Conservation (phyloP, 2,113 vertebrate species). For the Antennarius striatus region DNA sequence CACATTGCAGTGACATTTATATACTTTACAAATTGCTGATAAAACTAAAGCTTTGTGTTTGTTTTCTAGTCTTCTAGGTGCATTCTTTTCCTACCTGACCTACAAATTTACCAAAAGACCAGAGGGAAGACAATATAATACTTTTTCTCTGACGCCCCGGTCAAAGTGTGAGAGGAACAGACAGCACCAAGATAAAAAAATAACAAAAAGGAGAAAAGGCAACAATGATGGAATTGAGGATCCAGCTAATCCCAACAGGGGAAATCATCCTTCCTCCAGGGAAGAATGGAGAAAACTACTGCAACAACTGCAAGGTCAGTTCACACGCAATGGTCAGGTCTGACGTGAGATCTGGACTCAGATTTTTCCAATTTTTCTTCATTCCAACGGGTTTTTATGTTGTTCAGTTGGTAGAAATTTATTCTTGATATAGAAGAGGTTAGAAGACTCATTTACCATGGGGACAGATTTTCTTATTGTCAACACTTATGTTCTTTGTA, state of each 20-base stretch:
- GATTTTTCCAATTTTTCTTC: slow-evolving; percentile 23
- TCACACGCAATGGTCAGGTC: slow-evolving; percentile 5
- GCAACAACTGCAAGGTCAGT: slow-evolving; percentile 74
- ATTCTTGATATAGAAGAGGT: slow-evolving; percentile 24
- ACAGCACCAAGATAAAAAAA: not conserved
- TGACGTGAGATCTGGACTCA: slow-evolving; percentile 20
- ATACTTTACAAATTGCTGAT: not conserved
- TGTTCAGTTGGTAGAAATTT: slow-evolving; percentile 13
- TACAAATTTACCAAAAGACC: not conserved
- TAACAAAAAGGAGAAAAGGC: not conserved
- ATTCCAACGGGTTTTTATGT: slow-evolving; percentile 13
- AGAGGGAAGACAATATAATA: not conserved
- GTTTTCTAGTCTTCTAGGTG: no score
- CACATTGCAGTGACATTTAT: not conserved
- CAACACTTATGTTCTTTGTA: slow-evolving; percentile 9
- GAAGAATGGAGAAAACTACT: slow-evolving; percentile 72
- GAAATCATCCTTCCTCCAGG: slow-evolving; percentile 73
- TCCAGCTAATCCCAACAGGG: slow-evolving; percentile 72
- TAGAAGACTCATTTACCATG: slow-evolving; percentile 18
- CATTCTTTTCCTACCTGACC: not conserved
- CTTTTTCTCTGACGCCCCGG: not conserved
- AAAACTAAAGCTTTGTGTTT: no score
- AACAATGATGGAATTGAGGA: slow-evolving; percentile 73
- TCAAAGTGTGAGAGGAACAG: not conserved
- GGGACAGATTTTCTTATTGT: not conserved